A percentile compares a stretch with the other conserved stretches of the same genome.
phyloP scores from a whole-genome alignment of 23 tunicate genomes.

The Clavelina lepadiformis region DNA sequence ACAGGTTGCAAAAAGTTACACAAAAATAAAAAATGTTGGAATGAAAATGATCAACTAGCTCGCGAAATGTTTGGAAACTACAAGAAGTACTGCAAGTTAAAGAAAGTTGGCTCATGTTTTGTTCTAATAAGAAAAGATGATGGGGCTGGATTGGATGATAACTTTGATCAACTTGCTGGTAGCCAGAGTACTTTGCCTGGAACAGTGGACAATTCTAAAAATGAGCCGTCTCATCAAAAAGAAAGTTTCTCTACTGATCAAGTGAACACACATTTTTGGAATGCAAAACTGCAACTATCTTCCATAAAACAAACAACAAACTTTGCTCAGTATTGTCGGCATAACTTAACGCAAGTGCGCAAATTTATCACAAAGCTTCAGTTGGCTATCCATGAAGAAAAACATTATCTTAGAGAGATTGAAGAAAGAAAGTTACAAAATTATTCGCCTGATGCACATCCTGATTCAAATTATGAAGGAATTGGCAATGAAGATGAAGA shows the following conservation, averaged over 20 bases:
- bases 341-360: constrained; percentile 36
- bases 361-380: constrained; percentile 38
- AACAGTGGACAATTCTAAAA: constrained; percentile 20
- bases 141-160: background rate
- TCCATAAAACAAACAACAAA: constrained; percentile 11
- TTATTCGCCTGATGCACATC: background rate
- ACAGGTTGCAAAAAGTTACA: no score
- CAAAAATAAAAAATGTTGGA: no score
- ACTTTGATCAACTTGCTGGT: constrained; percentile 1
- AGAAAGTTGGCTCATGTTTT: constrained; percentile 8
- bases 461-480: background rate
- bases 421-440: background rate
- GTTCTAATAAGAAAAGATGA: constrained; percentile 19
- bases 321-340: constrained; percentile 23
- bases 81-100: no score
- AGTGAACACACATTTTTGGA: constrained; percentile 24
- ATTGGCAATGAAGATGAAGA: constrained; percentile 8
- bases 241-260: constrained; percentile 1
- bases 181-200: constrained; percentile 38
- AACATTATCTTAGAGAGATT: constrained; percentile 4
- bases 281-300: constrained; percentile 12
- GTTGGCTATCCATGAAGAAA: constrained; percentile 21
- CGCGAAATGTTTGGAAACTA: no score
- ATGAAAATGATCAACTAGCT: no score
- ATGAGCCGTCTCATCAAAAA: background rate